phyloP scores from a whole-genome alignment of 2,797 vertebrate species.

The Ciconia nigra region DNA sequence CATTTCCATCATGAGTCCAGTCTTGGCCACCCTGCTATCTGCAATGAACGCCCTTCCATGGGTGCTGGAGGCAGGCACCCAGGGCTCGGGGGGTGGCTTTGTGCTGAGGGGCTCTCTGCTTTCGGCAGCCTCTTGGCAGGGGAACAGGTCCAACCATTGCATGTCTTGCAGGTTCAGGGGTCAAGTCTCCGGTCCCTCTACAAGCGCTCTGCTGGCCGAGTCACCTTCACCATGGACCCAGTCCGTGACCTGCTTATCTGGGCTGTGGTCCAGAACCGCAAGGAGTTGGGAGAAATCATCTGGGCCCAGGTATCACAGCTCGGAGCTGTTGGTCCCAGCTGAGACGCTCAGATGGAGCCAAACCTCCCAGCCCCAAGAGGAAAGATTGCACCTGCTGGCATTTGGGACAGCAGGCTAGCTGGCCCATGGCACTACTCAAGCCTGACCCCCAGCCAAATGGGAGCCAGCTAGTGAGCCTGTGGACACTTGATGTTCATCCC shows the following conservation, averaged over 20 bases:
- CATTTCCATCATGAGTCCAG: neutral
- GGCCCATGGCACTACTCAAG: neutral
- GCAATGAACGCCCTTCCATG: neutral
- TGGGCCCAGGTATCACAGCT: constrained; percentile 88
- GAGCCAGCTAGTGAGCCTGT: neutral
- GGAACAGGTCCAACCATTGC: neutral
- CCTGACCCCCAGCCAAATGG: neutral
- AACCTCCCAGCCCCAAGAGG: neutral
- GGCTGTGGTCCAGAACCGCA: constrained; percentile 89
- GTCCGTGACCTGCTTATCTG: constrained; percentile 91
- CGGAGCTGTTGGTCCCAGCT: neutral
- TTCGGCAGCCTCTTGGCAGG: neutral
- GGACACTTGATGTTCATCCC: neutral
- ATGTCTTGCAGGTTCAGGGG: constrained; percentile 63
- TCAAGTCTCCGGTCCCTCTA: constrained; percentile 67
- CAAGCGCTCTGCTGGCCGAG: constrained; percentile 52
- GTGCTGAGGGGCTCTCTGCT: neutral
- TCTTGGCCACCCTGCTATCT: neutral
- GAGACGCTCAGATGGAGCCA: neutral
- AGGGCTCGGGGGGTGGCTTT: neutral
- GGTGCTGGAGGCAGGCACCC: neutral
- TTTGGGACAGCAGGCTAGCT: neutral
- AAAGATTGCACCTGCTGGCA: neutral
- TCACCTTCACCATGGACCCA: constrained; percentile 75
- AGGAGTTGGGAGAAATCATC: constrained; percentile 86